Evolutionary conservation across 2,888 invertebrate genomes (phyloP), one percentile per base, ranked within the genome.

Genomic region (Cybosia mesomella): DNA sequence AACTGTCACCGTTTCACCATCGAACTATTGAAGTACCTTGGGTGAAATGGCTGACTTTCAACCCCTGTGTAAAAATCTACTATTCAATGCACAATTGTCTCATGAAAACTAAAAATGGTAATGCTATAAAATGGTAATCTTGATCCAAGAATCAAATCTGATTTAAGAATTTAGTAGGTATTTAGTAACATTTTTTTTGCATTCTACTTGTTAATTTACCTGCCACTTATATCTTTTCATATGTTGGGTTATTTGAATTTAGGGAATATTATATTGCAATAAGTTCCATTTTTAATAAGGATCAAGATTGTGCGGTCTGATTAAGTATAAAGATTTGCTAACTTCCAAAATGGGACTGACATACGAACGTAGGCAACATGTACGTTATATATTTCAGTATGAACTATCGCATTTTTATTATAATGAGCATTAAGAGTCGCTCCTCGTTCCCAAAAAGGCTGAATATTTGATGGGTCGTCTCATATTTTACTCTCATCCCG

Each of bases 381-480:
- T 83, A 85, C 80, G 79, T 80, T 88, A 83, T 86, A 86, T 85
- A 86, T 85, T 85, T 85, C 86, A 87, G 88, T 88, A 91, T 93
- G 92, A 94, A 89, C 90, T 92, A 93, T 94, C 81, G 92, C 86
- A 88, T 92, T 92, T 93, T 94, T 94, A 94, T 94, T 94, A 91
- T 93, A 94, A 95, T 92, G 90, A 93, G 87, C 87, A 87, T 89
- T 88, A 89, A 92, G 85, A 90, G 88, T 87, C 88, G 89, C 91
- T 88, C 85, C 83, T 75, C 87, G 73, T 77, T 86, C 89, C 90
- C 88, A 90, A 94, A 92, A 92, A 89, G 91, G 85, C 84, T 89
- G 93, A 92, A 93, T 91, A 90, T 93, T 93, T 93, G 92, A 93
- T 91, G 88, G 86, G 87, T 88, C 75, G 89, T 81, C 90, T 94